A percentile compares a stretch with the other conserved stretches of the same genome.
These are phyloP conservation scores for Struthio camelus DNA, from an alignment of 2,113 vertebrate genomes.

Conservation along the genomic window DNA sequence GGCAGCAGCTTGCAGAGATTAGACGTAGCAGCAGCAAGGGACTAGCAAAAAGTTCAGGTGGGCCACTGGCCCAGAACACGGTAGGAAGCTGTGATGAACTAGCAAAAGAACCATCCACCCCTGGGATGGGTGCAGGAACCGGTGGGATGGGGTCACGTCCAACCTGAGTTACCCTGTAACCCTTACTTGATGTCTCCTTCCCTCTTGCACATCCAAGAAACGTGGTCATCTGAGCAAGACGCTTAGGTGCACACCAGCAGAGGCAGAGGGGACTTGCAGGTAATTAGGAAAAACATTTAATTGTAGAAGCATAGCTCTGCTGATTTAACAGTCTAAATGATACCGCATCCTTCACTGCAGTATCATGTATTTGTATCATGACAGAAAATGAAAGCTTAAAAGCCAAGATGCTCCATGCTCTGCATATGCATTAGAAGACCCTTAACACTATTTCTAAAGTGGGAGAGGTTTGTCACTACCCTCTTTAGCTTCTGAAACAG, in stretches of 20 bases:
- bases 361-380: not conserved
- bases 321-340: not conserved
- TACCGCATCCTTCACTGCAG: too few relatives aligned
- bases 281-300: not conserved
- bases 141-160: not conserved
- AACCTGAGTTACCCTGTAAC: fast-evolving
- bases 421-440: not conserved
- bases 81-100: not conserved
- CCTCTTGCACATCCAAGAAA: not conserved
- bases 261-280: not conserved
- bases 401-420: not conserved
- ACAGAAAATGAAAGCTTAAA: not conserved
- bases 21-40: not conserved
- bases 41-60: not conserved
- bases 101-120: not conserved
- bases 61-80: fast-evolving
- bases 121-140: not conserved
- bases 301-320: not conserved
- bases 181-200: not conserved
- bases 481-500: not conserved
- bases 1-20: not conserved
- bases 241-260: not conserved
- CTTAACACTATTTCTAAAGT: not conserved
- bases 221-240: not conserved
- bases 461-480: not conserved